Evolutionary conservation across 2,113 vertebrate species (phyloP).

Genomic region (Scopus umbretta): DNA sequence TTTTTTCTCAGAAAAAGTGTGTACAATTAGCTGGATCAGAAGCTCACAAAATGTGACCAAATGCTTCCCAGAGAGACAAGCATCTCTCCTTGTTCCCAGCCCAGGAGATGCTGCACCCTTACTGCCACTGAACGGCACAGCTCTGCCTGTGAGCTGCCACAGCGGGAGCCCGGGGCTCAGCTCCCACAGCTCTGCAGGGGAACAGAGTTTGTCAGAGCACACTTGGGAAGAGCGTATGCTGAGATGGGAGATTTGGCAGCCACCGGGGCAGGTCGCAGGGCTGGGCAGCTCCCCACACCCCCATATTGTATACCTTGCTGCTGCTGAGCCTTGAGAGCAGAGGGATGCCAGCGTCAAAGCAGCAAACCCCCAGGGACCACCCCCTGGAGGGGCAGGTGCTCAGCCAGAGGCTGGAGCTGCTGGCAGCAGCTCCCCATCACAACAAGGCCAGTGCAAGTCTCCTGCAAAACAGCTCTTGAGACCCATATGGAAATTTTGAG

Average conservation of each 20-base stretch:
- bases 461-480: neutral
- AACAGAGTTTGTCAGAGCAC: neutral
- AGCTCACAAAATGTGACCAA: neutral
- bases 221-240: neutral
- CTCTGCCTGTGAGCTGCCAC: neutral
- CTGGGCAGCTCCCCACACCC: neutral
- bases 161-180: neutral
- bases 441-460: accelerated
- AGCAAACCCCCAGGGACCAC: neutral
- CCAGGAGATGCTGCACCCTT: neutral
- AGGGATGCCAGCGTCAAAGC: accelerated
- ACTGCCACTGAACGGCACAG: neutral
- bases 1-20: neutral
- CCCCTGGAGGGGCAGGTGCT: neutral
- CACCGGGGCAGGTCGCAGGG: neutral
- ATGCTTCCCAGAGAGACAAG: neutral
- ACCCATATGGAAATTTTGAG: neutral
- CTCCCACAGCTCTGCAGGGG: neutral
- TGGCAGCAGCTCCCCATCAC: neutral
- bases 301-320: neutral
- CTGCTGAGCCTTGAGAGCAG: neutral
- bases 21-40: neutral
- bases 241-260: neutral
- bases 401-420: neutral
- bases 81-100: neutral